Conservation (phyloP, 2,797 vertebrate genomes). For the Manis crassicaudata region DNA sequence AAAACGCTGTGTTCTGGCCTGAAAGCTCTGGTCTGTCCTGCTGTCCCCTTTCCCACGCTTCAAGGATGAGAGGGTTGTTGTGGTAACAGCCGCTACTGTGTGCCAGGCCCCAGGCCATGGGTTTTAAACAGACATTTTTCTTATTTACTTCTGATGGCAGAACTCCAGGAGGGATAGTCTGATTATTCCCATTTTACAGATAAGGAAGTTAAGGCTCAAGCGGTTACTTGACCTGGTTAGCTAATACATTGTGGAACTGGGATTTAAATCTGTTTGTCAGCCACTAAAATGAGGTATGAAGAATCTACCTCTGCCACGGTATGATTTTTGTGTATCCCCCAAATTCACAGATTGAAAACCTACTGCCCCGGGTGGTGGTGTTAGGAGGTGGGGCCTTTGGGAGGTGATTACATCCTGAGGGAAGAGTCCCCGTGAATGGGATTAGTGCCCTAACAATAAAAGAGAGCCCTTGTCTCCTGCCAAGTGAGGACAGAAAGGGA, state of each 20-base stretch:
- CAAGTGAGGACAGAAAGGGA: background rate
- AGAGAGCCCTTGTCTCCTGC: background rate
- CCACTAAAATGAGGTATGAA: background rate
- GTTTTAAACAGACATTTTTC: background rate
- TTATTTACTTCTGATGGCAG: background rate
- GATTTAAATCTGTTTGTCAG: background rate
- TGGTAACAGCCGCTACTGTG: background rate
- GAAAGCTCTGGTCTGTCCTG: background rate
- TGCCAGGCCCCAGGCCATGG: background rate
- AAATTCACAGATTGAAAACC: background rate
- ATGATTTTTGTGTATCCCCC: background rate
- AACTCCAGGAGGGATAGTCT: background rate
- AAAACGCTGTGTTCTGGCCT: background rate
- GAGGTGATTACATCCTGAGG: background rate
- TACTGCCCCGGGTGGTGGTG: background rate
- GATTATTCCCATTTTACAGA: slow-evolving; percentile 4
- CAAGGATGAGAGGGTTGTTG: background rate
- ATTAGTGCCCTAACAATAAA: background rate
- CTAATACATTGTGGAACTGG: background rate
- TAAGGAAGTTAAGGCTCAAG: background rate
- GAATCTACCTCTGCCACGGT: background rate
- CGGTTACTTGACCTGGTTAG: background rate
- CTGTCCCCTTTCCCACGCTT: background rate
- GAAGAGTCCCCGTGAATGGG: background rate
- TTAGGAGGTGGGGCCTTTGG: background rate